Evolutionary conservation across 2,797 vertebrate species (phyloP).

Genomic region (Poeciliopsis gracilis): DNA sequence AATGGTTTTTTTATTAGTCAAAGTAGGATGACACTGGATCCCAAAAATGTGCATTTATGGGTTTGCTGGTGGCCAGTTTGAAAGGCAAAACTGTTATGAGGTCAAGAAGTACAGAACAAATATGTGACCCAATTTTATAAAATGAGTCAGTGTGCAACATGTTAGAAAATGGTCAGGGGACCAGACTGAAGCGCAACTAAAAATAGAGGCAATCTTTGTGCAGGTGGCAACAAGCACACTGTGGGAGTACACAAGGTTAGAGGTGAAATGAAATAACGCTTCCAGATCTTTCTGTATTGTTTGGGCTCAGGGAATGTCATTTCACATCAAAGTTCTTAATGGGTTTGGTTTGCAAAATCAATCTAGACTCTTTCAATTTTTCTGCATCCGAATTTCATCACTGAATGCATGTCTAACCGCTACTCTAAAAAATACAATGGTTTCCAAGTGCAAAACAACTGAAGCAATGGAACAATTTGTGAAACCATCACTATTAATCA

Average conservation of each 20-base stretch:
- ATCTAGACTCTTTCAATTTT: conserved; percentile 8
- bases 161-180: conserved; percentile 16
- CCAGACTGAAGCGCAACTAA: conserved; percentile 13
- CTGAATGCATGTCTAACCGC: conserved; percentile 38
- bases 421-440: conserved; percentile 41
- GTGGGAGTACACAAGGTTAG: not conserved
- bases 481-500: conserved; percentile 75
- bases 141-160: not conserved
- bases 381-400: conserved; percentile 14
- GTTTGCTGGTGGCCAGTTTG: not conserved
- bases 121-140: not conserved
- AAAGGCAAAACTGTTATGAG: not conserved
- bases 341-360: conserved; percentile 4
- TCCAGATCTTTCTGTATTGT: conserved; percentile 14
- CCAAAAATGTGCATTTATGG: not conserved
- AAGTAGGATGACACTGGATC: not conserved
- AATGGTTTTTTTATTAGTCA: not conserved
- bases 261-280: conserved; percentile 27
- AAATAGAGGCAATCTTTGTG: conserved; percentile 35
- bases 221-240: conserved; percentile 8
- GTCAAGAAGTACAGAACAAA: not conserved
- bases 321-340: conserved; percentile 22
- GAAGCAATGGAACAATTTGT: conserved; percentile 65
- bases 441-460: conserved; percentile 54
- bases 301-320: conserved; percentile 24